Base-by-base conservation (phyloP, 2,797 vertebrate genomes). In the Poeciliopsis presidionis region DNA sequence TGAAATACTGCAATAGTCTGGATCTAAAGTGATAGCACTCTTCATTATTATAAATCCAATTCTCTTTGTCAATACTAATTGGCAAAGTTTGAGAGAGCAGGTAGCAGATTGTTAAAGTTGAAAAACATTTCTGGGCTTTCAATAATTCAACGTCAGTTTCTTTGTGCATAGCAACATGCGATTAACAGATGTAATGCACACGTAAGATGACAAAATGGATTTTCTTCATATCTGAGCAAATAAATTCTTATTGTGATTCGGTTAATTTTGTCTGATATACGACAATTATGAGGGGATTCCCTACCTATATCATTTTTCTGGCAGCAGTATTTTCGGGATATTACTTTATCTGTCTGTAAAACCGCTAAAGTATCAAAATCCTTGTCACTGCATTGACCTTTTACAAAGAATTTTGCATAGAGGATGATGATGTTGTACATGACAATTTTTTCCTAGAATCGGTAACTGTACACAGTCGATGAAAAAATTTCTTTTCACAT, bases 1-100 rank as follows among this genome's bases (percentile, higher is more conserved):
- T 93, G 87, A 92, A 94, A 93, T 90, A 84, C 87, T 78, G 70
- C 83, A 86, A 76, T 89, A 88, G 91, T 88, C 92, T 92, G 92
- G 91, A 94, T 94, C 86, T 87, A 53, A 81, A 81, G 55, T 61
- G 91, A 93, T 94, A 92, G 90, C 82, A 84, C 81, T 84, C 81
- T 53, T 92, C 91, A 93, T 93, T 93, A 94, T 89, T 89, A 81
- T 80, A 91, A 93, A 84, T 88, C 91, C 89, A 87, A 77, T 89
- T 92, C 88, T 88, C 81, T 89, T 89, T 91, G 92, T 91, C 89
- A 90, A 88, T 85, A 90, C 86, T 94, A 94, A 94, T 94, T 88
- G 92, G 87, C 72, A 93, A 94, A 93, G 92, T 94, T 93, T 83
- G 86, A 87, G 82, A 74, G 75, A 88, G 84, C 79, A 89, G 87